Evolutionary conservation across 2,797 vertebrate genomes (phyloP).

Genomic region (Telmatherina bonti): DNA sequence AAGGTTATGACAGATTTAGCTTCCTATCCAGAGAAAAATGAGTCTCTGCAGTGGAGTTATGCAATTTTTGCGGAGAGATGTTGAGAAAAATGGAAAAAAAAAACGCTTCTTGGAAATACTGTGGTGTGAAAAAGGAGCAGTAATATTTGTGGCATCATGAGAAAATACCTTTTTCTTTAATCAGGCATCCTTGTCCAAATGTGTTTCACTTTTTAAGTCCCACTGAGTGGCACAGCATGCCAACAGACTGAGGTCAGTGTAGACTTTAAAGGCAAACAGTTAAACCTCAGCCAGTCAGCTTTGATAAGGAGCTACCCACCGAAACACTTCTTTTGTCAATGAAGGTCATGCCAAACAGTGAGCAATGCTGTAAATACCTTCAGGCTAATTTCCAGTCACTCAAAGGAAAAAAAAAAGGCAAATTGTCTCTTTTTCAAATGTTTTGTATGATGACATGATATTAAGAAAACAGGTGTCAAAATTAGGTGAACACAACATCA

Average conservation of each 20-base stretch:
- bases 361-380: slow-evolving; percentile 11
- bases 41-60: slow-evolving; percentile 53
- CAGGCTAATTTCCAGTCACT: background rate
- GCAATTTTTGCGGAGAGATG: slow-evolving; percentile 52
- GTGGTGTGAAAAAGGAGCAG: slow-evolving; percentile 27
- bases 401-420: background rate
- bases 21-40: slow-evolving; percentile 33
- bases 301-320: slow-evolving; percentile 63
- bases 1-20: slow-evolving; percentile 60
- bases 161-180: slow-evolving; percentile 25
- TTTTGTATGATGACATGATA: background rate
- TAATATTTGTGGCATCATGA: slow-evolving; percentile 33
- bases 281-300: slow-evolving; percentile 59
- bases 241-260: slow-evolving; percentile 70
- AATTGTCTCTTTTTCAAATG: background rate
- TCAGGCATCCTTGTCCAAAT: slow-evolving; percentile 35
- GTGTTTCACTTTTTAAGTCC: slow-evolving; percentile 35
- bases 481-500: background rate
- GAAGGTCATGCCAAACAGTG: slow-evolving; percentile 22
- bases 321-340: slow-evolving; percentile 54
- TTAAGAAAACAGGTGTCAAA: background rate
- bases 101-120: slow-evolving; percentile 29
- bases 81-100: slow-evolving; percentile 17
- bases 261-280: slow-evolving; percentile 65
- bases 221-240: slow-evolving; percentile 70